Percentiles rank a stretch among this genome's conserved stretches.
These are phyloP conservation scores for Rhagoletis pomonella DNA, from an alignment of 1,140 invertebrate genomes.

Conservation along the genomic window DNA sequence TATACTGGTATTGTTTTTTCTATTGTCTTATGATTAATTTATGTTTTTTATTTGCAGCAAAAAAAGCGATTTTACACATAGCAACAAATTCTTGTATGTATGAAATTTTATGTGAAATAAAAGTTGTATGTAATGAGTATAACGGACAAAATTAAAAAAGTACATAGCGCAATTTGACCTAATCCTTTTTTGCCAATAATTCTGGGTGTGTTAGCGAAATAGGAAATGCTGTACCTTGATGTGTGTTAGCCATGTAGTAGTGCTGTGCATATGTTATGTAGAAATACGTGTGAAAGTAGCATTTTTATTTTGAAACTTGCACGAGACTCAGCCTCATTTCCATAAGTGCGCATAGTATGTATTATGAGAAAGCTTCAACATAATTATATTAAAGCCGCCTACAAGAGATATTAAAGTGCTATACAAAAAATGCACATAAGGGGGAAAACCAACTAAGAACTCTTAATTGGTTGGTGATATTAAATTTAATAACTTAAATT, in stretches of 20 bases:
- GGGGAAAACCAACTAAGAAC: too few relatives aligned
- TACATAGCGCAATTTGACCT: not conserved
- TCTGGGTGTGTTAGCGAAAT: not conserved
- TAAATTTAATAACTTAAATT: too few relatives aligned
- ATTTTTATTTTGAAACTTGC: not conserved
- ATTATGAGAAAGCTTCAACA: too few relatives aligned
- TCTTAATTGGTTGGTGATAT: too few relatives aligned
- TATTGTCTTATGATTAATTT: not conserved
- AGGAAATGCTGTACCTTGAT: not conserved
- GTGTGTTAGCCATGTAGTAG: not conserved
- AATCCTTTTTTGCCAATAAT: not conserved
- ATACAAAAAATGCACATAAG: too few relatives aligned
- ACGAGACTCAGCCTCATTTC: too few relatives aligned
- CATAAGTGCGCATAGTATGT: too few relatives aligned
- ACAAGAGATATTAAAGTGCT: too few relatives aligned
- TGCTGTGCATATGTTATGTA: not conserved
- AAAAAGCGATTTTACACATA: conserved; percentile 13
- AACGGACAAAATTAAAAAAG: not conserved
- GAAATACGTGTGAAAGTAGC: not conserved
- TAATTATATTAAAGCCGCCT: too few relatives aligned
- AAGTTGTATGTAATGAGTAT: not conserved
- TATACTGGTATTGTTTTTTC: conserved; percentile 23
- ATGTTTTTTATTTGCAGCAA: conserved; percentile 26
- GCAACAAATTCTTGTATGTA: not conserved
- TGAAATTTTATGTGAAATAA: not conserved